Conservation (phyloP, 2,888 invertebrate species). For the Poecilus cupreus region DNA sequence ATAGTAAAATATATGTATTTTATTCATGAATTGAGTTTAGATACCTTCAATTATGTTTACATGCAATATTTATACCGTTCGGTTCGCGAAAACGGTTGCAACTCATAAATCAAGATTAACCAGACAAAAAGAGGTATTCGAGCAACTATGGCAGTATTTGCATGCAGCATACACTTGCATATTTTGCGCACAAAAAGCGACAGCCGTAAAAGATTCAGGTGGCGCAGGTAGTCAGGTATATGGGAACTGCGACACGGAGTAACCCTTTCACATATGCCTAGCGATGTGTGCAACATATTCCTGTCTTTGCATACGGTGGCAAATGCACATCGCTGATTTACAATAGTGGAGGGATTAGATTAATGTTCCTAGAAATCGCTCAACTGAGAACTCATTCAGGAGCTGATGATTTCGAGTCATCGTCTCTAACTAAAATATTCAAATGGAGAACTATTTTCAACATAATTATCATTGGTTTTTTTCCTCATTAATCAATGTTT, state of each 20-base stretch:
- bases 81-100: constrained; percentile 43
- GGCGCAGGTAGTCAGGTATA: constrained; percentile 27
- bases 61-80: constrained; percentile 44
- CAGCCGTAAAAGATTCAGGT: not conserved
- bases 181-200: constrained; percentile 22
- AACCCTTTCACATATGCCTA: constrained; percentile 27
- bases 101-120: constrained; percentile 54
- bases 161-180: constrained; percentile 22
- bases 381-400: constrained; percentile 1
- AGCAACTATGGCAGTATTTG: constrained; percentile 18
- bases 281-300: constrained; percentile 11
- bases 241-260: not conserved
- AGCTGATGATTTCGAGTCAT: constrained; percentile 5
- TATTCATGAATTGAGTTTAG: constrained; percentile 42
- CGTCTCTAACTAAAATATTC: not conserved
- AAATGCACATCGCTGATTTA: constrained; percentile 44
- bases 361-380: constrained; percentile 13
- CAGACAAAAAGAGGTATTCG: constrained; percentile 1
- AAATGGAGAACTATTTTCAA: not conserved
- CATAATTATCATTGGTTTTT: not conserved
- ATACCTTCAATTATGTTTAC: constrained; percentile 46
- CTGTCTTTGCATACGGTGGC: constrained; percentile 33
- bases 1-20: constrained; percentile 29
- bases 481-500: not conserved
- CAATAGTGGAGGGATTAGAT: constrained; percentile 41